Evolutionary conservation across 2,888 invertebrate species (phyloP).

Genomic region (Trachelus troglodyta): DNA sequence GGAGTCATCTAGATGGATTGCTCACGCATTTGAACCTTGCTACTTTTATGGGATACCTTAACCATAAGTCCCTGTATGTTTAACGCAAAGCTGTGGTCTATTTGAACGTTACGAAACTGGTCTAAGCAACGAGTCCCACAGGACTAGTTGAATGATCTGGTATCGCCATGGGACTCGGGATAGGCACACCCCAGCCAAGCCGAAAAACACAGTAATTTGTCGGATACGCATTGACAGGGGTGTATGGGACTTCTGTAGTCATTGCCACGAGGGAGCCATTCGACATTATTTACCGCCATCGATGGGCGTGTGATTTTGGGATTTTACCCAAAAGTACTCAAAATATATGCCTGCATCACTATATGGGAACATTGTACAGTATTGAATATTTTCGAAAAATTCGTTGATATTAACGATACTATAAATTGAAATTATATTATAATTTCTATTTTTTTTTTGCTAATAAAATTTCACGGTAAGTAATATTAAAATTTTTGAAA

Average conservation of each 20-base stretch:
- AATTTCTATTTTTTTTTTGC: no score
- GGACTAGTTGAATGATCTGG: constrained; percentile 40
- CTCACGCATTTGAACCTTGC: neutral
- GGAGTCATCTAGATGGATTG: neutral
- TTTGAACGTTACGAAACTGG: neutral
- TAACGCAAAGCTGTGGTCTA: neutral
- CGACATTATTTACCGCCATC: constrained; percentile 49
- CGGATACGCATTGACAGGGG: constrained; percentile 32
- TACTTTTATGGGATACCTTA: neutral
- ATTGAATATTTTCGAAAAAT: neutral
- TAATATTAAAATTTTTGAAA: neutral
- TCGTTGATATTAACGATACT: neutral
- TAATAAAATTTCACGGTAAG: neutral
- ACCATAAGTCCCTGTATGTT: neutral
- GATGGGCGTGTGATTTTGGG: constrained; percentile 41
- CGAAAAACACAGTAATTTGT: constrained; percentile 46
- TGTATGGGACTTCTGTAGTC: constrained; percentile 34
- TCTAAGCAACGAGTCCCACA: constrained; percentile 18
- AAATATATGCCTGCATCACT: neutral
- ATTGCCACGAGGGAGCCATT: constrained; percentile 54
- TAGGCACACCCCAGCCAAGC: constrained; percentile 34
- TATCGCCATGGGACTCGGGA: constrained; percentile 40
- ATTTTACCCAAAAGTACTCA: neutral
- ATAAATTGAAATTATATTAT: no score
- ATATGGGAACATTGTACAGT: neutral